A percentile compares a stretch with the other conserved stretches of the same genome.
phyloP scores from a whole-genome alignment of 2,113 vertebrate species.

The Junco hyemalis region DNA sequence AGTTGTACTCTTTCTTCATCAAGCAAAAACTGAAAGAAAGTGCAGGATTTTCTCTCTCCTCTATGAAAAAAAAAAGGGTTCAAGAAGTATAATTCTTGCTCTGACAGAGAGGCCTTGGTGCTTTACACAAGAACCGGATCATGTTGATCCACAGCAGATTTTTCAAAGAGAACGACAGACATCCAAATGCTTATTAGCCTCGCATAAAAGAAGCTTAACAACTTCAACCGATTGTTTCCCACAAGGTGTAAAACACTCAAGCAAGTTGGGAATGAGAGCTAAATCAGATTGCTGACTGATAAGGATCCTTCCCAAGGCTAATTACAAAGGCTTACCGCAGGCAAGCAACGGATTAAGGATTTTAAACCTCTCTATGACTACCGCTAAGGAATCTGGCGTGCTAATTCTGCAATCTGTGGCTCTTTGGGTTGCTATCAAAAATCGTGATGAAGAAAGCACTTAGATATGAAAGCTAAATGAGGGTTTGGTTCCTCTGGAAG shows the following conservation, averaged over 20 bases:
- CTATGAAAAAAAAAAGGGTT: neutral
- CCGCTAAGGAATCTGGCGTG: neutral
- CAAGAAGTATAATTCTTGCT: neutral
- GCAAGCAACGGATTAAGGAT: slow-evolving; percentile 12
- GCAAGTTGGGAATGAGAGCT: slow-evolving; percentile 14
- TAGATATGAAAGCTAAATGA: neutral
- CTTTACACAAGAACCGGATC: neutral
- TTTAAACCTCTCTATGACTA: slow-evolving; percentile 8
- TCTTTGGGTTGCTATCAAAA: slow-evolving; percentile 21
- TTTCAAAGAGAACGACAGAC: neutral
- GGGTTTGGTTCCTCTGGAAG: neutral
- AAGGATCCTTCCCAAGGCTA: slow-evolving; percentile 41
- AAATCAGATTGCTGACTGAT: slow-evolving; percentile 39
- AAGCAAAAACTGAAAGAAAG: neutral
- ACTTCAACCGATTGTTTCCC: slow-evolving; percentile 34
- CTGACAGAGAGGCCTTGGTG: neutral
- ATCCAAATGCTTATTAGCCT: slow-evolving; percentile 3
- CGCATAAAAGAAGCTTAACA: slow-evolving; percentile 16
- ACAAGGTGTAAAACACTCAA: slow-evolving; percentile 14
- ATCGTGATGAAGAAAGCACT: neutral
- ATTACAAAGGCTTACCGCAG: slow-evolving; percentile 30
- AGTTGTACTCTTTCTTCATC: neutral
- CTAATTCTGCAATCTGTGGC: slow-evolving; percentile 13
- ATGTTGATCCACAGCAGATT: neutral
- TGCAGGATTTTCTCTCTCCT: neutral